These are phyloP conservation scores for Odontocolon sp. DNA, from an alignment of 2,888 invertebrate genomes.

Conservation along the genomic window DNA sequence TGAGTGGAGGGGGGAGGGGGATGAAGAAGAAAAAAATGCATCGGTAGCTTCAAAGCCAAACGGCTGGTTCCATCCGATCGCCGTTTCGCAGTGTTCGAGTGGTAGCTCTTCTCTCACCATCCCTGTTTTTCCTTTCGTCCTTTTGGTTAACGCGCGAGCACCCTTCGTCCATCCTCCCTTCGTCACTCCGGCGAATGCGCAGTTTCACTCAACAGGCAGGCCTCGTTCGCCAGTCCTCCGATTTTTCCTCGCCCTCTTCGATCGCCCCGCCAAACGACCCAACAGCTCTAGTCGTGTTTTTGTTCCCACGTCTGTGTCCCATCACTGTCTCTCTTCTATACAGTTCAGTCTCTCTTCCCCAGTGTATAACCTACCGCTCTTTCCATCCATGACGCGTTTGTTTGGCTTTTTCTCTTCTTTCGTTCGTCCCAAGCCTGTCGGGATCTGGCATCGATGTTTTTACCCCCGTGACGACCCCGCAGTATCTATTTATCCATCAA, in stretches of 20 bases:
- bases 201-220: not conserved
- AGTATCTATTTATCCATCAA: conserved; percentile 55
- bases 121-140: conserved; percentile 20
- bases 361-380: conserved; percentile 15
- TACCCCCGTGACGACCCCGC: conserved; percentile 1
- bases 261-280: conserved; percentile 11
- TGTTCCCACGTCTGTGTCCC: conserved; percentile 50
- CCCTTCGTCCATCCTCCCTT: conserved; percentile 47
- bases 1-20: too few species aligned
- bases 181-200: conserved; percentile 50
- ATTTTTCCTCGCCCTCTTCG: conserved; percentile 33
- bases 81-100: conserved; percentile 27
- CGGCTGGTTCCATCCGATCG: conserved; percentile 7
- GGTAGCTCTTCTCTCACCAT: conserved; percentile 8
- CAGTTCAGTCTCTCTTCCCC: conserved; percentile 9
- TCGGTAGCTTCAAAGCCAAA: conserved; percentile 51
- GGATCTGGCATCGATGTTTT: conserved; percentile 9
- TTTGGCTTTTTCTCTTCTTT: conserved; percentile 27
- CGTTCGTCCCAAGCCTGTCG: conserved; percentile 17
- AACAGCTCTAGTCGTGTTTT: conserved; percentile 56
- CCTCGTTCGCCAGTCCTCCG: too few species aligned
- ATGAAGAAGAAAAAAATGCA: conserved; percentile 51
- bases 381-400: conserved; percentile 33
- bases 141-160: conserved; percentile 25
- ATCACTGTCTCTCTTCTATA: conserved; percentile 4